Conservation (phyloP, 2,113 vertebrate species). For the Nycticebus coucang region DNA sequence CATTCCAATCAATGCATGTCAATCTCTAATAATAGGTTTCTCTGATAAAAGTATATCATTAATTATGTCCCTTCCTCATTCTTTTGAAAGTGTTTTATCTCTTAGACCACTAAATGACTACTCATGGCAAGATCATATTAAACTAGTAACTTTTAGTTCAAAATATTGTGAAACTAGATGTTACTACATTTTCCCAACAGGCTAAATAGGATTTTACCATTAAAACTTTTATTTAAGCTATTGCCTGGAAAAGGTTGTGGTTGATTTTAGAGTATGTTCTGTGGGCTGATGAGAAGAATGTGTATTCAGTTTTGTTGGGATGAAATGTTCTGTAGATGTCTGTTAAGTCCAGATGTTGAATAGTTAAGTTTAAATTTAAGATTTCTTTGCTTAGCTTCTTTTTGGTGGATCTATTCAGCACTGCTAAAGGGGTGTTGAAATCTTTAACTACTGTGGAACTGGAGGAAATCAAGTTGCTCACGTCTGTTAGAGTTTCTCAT, state of each 20-base stretch:
- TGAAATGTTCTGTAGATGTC: too few species aligned
- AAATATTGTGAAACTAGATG: not conserved
- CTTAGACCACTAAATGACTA: not conserved
- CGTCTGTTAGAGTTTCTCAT: too few species aligned
- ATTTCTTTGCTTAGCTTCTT: too few species aligned
- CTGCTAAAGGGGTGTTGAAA: too few species aligned
- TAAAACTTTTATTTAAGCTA: not conserved
- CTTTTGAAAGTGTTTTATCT: conserved; percentile 26
- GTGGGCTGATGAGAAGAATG: too few species aligned
- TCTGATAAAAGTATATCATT: not conserved
- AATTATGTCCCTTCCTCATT: not conserved
- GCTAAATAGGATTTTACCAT: not conserved
- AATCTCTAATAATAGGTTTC: not conserved
- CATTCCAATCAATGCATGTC: not conserved
- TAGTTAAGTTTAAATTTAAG: too few species aligned
- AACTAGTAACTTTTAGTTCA: not conserved
- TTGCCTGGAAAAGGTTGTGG: not conserved
- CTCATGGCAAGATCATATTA: not conserved
- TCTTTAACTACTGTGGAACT: too few species aligned
- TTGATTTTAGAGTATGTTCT: too few species aligned
- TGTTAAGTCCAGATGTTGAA: too few species aligned
- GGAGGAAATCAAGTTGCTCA: too few species aligned
- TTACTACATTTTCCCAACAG: not conserved
- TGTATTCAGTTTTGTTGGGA: too few species aligned
- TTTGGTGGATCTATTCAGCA: too few species aligned